These are phyloP conservation scores for Acropora tenuis DNA, from an alignment of 64 coral and sea anemone species.

Conservation along the genomic window DNA sequence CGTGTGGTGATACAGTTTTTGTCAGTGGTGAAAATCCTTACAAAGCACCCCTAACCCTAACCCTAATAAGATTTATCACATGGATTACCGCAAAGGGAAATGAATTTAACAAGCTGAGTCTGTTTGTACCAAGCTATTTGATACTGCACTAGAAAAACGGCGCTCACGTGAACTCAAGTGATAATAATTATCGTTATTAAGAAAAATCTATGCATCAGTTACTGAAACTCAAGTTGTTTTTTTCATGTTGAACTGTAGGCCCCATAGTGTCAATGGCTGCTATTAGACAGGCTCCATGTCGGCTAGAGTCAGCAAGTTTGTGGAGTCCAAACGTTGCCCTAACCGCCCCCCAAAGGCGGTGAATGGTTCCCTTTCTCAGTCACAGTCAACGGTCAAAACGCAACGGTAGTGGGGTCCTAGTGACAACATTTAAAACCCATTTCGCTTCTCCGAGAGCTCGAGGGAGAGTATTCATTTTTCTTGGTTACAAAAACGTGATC, in stretches of 20 bases:
- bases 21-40: too few species aligned
- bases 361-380: conserved; percentile 48
- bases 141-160: too few species aligned
- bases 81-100: too few species aligned
- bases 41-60: too few species aligned
- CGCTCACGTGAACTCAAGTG: background rate
- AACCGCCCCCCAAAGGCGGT: conserved; percentile 67
- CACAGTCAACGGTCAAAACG: conserved; percentile 13
- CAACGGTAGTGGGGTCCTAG: background rate
- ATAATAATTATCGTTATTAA: background rate
- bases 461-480: conserved; percentile 21
- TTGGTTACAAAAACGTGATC: conserved; percentile 32
- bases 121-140: too few species aligned
- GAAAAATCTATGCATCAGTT: too few species aligned
- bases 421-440: conserved; percentile 33
- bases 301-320: conserved; percentile 14
- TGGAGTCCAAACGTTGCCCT: conserved; percentile 27
- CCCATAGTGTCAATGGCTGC: conserved; percentile 33
- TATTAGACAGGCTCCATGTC: conserved; percentile 68
- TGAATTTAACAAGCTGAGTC: too few species aligned
- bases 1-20: too few species aligned
- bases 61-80: too few species aligned
- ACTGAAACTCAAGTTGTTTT: background rate
- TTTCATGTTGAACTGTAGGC: conserved; percentile 4
- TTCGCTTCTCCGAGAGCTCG: background rate